Evolutionary conservation across 2,113 vertebrate species (phyloP), one percentile per base, ranked within the genome.

Genomic region (Meriones unguiculatus): DNA sequence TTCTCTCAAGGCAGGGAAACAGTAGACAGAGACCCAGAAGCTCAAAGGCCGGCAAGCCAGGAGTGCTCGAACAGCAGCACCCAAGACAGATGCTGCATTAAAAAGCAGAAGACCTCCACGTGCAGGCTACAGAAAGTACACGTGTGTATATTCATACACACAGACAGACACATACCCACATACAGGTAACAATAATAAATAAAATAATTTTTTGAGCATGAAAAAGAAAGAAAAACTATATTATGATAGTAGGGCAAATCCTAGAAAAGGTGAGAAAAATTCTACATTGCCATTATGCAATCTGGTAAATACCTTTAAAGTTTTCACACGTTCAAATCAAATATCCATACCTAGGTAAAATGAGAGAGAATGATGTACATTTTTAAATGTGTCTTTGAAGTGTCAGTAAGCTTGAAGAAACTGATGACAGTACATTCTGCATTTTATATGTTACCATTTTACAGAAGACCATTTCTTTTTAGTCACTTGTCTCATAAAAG

Each of bases 401-500:
- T 76, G 15, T 73, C 30, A 54, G 10, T 54, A 13, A 85, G 12
- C 14, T 64, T 35, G 11, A 20, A 65, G 65, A 54, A 89, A 46
- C 35, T 88, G 25, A 30, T 91, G 18, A 67, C 5, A 32, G 50
- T 14, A 67, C 15, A n/a, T 11, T 30, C 13, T 75, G 9, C 46
- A 69, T 89, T 89, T 78, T 73, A 52, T 32, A 89, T 65, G 69
- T 38, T 80, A 82, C 38, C 24, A 52, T 28, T 50, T 35, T 81
- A 59, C 15, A 13, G 15, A 46, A 87, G 41, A 89, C 0, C 62
- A 92, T 30, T 95, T 24, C 9, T 78, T 91, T 41, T 82, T 46
- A 65, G 9, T 89, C 80, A 82, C 93, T 18, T 69, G 4, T 46
- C 65, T 95, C 30, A 93, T 32, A 89, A 97, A 95, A 85, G 73